A percentile compares a stretch with the other conserved stretches of the same genome.
These are phyloP conservation scores for Rhynchotus rufescens DNA, from an alignment of 2,797 vertebrate genomes.

Conservation along the genomic window DNA sequence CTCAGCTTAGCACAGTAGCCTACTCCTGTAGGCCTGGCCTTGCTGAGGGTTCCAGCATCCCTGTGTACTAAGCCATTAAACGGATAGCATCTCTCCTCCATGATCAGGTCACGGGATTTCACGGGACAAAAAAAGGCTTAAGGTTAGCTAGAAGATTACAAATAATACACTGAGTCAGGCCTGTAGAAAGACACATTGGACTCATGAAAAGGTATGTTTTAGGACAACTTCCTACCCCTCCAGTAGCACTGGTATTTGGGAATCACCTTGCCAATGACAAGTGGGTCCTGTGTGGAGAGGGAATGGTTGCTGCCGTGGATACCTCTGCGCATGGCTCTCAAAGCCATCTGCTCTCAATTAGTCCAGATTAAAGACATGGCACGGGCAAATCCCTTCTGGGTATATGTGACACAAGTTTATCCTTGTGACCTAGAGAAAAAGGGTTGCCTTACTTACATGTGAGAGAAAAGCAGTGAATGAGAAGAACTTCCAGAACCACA, in stretches of 20 bases:
- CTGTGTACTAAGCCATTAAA: not conserved
- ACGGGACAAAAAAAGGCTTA: not conserved
- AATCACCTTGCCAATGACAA: not conserved
- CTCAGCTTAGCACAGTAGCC: not conserved
- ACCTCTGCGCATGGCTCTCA: not conserved
- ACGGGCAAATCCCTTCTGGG: conserved; percentile 15
- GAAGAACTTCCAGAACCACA: not conserved
- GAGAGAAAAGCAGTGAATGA: not conserved
- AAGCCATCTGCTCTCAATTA: conserved; percentile 61
- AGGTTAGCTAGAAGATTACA: conserved; percentile 30
- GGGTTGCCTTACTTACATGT: not conserved
- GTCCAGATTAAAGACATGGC: conserved; percentile 12
- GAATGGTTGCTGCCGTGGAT: rapidly evolving
- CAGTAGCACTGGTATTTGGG: rapidly evolving
- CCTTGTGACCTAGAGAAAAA: not conserved
- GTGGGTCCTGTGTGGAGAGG: rapidly evolving
- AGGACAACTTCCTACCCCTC: not conserved
- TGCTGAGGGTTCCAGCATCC: rapidly evolving
- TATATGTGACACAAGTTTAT: conserved; percentile 20
- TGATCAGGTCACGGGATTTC: not conserved
- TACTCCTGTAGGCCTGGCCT: not conserved
- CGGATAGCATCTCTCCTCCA: not conserved
- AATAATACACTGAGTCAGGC: not conserved
- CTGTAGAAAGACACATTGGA: not conserved
- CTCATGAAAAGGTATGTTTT: not conserved